Evolutionary conservation across 2,113 vertebrate species (phyloP), one percentile per base, ranked within the genome.

Genomic region (Serinus canaria): DNA sequence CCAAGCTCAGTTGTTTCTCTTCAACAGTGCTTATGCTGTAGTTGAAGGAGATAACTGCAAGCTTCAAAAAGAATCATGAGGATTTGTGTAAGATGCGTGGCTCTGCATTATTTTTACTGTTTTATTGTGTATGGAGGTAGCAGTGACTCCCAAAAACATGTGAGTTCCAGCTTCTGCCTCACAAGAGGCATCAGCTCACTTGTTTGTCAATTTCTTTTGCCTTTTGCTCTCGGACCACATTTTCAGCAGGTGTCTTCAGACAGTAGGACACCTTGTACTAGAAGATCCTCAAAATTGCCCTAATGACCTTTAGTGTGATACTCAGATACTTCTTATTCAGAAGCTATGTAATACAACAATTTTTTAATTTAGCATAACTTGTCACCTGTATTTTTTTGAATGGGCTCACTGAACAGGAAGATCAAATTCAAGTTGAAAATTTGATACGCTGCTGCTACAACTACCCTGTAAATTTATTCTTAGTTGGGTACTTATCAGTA

Each of bases 1-100:
- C 35, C 8, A 69, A 66, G 9, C 6, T 58, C 23, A n/a, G 21
- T 25, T 28, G 0, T 92, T 83, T 53, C 27, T 82, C 49, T 44
- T 70, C 20, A 67, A 7, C 17, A 56, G 41, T 0, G 1, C 41
- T 67, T 63, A 22, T 0, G 0, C 47, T 67, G 5, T 46, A 52
- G 24, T 47, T 2, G 6, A 35, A 53, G 9, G 53, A 75, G 17
- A 20, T 33, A 81, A 67, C 27, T 41, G 9, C 17, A 55, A 43
- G 25, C 50, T 67, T 92, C 46, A 64, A 11, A 72, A 72, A n/a
- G 13, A 14, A 33, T 15, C 7, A 2, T 8, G 8, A 52, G 25
- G 6, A 15, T 66, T 74, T 81, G 23, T 75, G 28, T 50, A 79
- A 88, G 39, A 15, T 22, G 10, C 0, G 0, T 46, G 64, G 27